These are phyloP conservation scores for Thrips palmi DNA, from an alignment of 1,140 invertebrate genomes.

Conservation along the genomic window DNA sequence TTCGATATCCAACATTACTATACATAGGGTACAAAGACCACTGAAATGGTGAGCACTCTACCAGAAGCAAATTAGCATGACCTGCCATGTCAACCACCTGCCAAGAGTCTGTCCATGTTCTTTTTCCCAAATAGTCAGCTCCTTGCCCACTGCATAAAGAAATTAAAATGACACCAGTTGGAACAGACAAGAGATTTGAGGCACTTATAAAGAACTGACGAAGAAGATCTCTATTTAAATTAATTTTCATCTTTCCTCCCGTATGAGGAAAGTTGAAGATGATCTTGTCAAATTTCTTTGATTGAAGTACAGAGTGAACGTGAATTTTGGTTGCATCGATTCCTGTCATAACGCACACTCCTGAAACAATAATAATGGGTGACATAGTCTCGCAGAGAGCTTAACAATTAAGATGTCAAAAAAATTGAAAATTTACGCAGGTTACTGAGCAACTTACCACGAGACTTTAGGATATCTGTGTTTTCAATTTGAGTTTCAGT, in stretches of 20 bases:
- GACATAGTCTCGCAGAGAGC: slow-evolving; percentile 8
- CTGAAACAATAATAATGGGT: slow-evolving; percentile 23
- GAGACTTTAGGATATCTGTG: not conserved
- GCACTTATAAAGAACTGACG: slow-evolving; percentile 32
- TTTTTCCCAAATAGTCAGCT: slow-evolving; percentile 32
- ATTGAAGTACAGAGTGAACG: slow-evolving; percentile 17
- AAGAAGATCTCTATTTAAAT: slow-evolving; percentile 34
- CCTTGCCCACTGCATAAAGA: slow-evolving; percentile 41
- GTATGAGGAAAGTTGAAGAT: slow-evolving; percentile 46
- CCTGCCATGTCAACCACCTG: slow-evolving; percentile 38
- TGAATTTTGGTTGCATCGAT: slow-evolving; percentile 31
- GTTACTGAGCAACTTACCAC: not conserved
- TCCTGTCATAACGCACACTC: slow-evolving; percentile 25
- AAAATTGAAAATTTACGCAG: not conserved
- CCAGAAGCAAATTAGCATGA: slow-evolving; percentile 28
- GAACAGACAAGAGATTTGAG: slow-evolving; percentile 19
- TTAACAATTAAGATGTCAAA: not conserved
- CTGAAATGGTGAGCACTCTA: slow-evolving; percentile 25
- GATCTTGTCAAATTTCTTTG: slow-evolving; percentile 27
- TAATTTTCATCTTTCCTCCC: slow-evolving; percentile 42
- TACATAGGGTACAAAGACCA: slow-evolving; percentile 23
- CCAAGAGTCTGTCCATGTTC: slow-evolving; percentile 41
- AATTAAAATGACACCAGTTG: slow-evolving; percentile 29
- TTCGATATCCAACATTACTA: slow-evolving; percentile 30
- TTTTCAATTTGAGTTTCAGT: slow-evolving; percentile 1